Evolutionary conservation across 2,888 invertebrate species (phyloP), one percentile per base, ranked within the genome.

Genomic region (Acanthoscelides obtectus): DNA sequence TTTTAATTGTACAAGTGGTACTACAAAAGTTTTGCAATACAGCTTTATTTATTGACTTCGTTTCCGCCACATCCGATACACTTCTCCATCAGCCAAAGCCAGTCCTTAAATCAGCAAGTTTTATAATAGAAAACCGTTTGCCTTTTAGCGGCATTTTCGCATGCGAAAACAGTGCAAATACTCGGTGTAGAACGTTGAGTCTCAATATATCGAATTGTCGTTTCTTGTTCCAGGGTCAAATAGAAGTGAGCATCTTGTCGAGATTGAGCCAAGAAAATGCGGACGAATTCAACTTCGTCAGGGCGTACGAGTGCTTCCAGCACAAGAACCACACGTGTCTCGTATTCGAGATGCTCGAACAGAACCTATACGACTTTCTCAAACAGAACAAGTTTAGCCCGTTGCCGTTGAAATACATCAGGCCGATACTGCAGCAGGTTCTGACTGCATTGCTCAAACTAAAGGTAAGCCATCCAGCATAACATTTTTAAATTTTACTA

Each of bases 341-440:
- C 87, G 99, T 99, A 84, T 99, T 99, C 86, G 99, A 99, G 88
- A 99, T 99, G 98, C 91, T 99, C 81, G 99, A 99, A 85, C 99
- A 99, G 89, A 99, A 99, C 88, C 90, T 99, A 79, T 99, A 99
- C 87, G 99, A 99, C 89, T 99, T 99, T 87, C 92, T 99, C 79
- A 99, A 99, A 86, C 98, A 98, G 88, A 99, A 99, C 88, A 99
- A 99, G 89, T 99, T 99, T 88, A 97, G 97, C 84, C 99, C 99
- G 76, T 88, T 99, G 83, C 98, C 99, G 71, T 90, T 99, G 78
- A 98, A 98, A 86, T 98, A 96, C 86, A 99, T 99, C 87, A 90
- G 99, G 85, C 99, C 99, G 72, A 98, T 99, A 82, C 90, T 99
- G 82, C 98, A 99, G 88, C 99, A 99, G 90, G 99, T 99, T 80